These are phyloP conservation scores for Malacosoma neustria DNA, from an alignment of 2,888 invertebrate genomes.

Conservation along the genomic window DNA sequence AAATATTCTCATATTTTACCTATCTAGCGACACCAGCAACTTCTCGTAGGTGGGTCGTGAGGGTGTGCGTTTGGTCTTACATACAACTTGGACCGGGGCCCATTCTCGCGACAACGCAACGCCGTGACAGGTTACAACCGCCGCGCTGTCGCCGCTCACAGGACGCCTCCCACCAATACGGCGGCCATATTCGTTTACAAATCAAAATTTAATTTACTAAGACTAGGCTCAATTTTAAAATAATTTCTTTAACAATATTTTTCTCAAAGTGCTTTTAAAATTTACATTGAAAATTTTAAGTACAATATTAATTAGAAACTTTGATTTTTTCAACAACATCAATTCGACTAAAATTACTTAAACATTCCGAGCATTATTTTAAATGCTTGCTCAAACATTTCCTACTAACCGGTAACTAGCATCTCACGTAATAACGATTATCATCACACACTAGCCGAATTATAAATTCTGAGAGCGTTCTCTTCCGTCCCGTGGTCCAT, in stretches of 20 bases:
- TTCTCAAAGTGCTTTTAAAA: slow-evolving; percentile 62
- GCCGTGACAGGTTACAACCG: slow-evolving; percentile 4
- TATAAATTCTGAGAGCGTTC: slow-evolving; percentile 66
- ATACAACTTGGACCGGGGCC: slow-evolving; percentile 24
- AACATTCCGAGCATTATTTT: slow-evolving; percentile 63
- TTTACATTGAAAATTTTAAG: slow-evolving; percentile 72
- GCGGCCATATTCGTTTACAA: slow-evolving; percentile 40
- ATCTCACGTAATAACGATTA: slow-evolving; percentile 37
- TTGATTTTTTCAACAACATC: slow-evolving; percentile 71
- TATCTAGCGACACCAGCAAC: slow-evolving; percentile 40
- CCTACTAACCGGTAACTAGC: slow-evolving; percentile 61
- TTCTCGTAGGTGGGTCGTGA: slow-evolving; percentile 27
- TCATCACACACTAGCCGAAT: slow-evolving; percentile 55
- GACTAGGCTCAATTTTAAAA: slow-evolving; percentile 68
- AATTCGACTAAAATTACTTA: slow-evolving; percentile 68
- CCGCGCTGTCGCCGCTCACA: slow-evolving; percentile 8
- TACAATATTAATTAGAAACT: slow-evolving; percentile 70
- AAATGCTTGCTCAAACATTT: slow-evolving; percentile 71
- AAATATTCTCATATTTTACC: slow-evolving; percentile 38
- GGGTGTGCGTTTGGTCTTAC: slow-evolving; percentile 43
- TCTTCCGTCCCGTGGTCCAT: slow-evolving; percentile 62
- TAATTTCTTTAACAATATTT: slow-evolving; percentile 56
- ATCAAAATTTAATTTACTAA: slow-evolving; percentile 63
- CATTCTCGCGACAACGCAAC: slow-evolving; percentile 24
- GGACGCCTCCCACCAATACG: slow-evolving; percentile 26